Base-by-base conservation (phyloP, 2,888 invertebrate species). In the Cantharis lateralis region DNA sequence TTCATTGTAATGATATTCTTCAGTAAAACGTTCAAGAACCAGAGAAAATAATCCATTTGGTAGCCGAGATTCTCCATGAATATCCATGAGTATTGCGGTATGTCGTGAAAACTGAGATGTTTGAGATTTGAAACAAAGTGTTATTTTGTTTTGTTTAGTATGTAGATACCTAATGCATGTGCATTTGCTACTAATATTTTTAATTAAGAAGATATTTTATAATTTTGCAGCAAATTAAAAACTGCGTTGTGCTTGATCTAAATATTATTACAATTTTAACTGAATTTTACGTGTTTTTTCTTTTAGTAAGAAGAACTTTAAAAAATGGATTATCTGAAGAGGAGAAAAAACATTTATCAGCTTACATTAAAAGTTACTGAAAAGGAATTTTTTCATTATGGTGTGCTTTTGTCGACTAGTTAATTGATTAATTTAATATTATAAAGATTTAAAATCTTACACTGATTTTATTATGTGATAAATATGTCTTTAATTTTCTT, bases 261-360 rank as follows among this genome's bases (percentile, higher is more conserved):
- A n/a, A n/a, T n/a, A 48, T n/a, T 9, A 24, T 24, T 48, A 48
- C n/a, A n/a, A n/a, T 48, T n/a, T 48, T 7, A 48, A n/a, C 48
- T n/a, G 7, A 48, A n/a, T n/a, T 48, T n/a, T 32, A 11, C 3
- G 1, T 48, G n/a, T 48, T 48, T n/a, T 1, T 48, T 76, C 82
- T 91, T 91, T 68, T 90, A 95, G 95, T 95, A 89, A 91, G 95
- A 88, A 91, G 95, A 88, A 95, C 95, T 80, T 89, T 95, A 84
- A 94, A 94, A 87, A 94, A 93, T 88, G 95, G 95, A 82, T 90
- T 95, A 83, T 93, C 93, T 80, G 94, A 94, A 85, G 95, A 95
- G 88, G 95, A 95, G 88, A 92, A 94, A 88, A 93, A 93, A 87
- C 93, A 94, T 87, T 91, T 94, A 83, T 93, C 94, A 84, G 92